A percentile compares a stretch with the other conserved stretches of the same genome.
These are phyloP conservation scores for Lates calcarifer DNA, from an alignment of 2,113 vertebrate genomes.

Conservation along the genomic window DNA sequence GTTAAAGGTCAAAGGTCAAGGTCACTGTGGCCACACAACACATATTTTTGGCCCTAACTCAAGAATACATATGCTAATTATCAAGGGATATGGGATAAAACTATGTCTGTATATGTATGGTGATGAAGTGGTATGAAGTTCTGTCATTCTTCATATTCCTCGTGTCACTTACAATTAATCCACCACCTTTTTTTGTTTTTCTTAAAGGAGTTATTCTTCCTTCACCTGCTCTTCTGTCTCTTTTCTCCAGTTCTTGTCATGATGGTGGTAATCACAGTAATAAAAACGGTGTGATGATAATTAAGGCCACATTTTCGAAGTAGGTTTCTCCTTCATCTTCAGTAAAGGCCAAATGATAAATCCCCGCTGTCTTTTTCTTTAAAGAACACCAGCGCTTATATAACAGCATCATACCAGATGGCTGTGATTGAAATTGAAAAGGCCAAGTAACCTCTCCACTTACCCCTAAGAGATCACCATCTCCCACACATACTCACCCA, in stretches of 20 bases:
- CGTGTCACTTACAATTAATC: background rate
- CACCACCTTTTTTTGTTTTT: conserved; percentile 16
- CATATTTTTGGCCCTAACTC: no score
- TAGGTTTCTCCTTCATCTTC: conserved; percentile 54
- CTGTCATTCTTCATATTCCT: background rate
- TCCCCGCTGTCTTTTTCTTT: conserved; percentile 38
- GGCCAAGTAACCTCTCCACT: conserved; percentile 72
- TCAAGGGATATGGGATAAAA: no score
- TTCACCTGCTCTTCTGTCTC: background rate
- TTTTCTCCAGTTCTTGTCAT: conserved; percentile 6
- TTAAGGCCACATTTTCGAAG: conserved; percentile 42
- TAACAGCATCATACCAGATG: conserved; percentile 65
- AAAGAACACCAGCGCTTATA: conserved; percentile 50
- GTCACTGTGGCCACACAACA: no score
- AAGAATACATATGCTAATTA: no score
- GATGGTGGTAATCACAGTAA: conserved; percentile 38
- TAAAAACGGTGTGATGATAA: conserved; percentile 15
- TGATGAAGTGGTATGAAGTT: no score
- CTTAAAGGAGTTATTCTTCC: conserved; percentile 22
- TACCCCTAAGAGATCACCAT: conserved; percentile 58
- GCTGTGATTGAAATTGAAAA: conserved; percentile 78
- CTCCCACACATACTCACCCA: conserved; percentile 33
- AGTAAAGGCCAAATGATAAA: conserved; percentile 67
- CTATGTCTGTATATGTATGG: no score
- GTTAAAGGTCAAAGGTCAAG: no score